phyloP scores from a whole-genome alignment of 2,113 vertebrate genomes.

The Nerophis ophidion region DNA sequence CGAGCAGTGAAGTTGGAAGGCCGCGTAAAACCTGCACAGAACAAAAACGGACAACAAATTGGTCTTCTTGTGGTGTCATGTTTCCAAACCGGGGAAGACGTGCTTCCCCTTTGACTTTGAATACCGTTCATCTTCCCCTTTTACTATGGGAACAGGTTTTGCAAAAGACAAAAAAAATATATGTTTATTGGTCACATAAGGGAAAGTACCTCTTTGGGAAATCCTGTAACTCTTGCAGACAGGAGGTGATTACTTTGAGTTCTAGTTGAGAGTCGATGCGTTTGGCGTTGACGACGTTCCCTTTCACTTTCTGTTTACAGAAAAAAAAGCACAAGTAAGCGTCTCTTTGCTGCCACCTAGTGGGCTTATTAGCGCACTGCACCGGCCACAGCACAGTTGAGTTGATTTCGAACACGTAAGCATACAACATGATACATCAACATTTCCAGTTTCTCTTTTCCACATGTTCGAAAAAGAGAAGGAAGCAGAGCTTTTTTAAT shows the following conservation, averaged over 20 bases:
- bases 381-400: background rate
- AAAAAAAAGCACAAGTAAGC: background rate
- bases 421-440: no score
- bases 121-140: background rate
- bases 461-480: no score
- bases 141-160: no score
- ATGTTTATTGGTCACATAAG: no score
- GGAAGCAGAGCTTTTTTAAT: no score
- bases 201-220: conserved; percentile 60
- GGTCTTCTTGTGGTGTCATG: background rate
- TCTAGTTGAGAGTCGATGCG: conserved; percentile 53
- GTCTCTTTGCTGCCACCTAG: conserved; percentile 15
- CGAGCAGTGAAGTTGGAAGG: conserved; percentile 38
- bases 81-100: background rate
- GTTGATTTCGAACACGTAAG: no score
- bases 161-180: no score
- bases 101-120: background rate
- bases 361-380: conserved; percentile 1
- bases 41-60: background rate
- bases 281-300: background rate
- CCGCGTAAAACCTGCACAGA: conserved; percentile 56
- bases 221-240: conserved; percentile 48
- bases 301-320: conserved; percentile 46
- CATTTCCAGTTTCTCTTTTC: no score
- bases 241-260: conserved; percentile 38